These are phyloP conservation scores for Tiliqua scincoides DNA, from an alignment of 2,113 vertebrate species.

Conservation along the genomic window DNA sequence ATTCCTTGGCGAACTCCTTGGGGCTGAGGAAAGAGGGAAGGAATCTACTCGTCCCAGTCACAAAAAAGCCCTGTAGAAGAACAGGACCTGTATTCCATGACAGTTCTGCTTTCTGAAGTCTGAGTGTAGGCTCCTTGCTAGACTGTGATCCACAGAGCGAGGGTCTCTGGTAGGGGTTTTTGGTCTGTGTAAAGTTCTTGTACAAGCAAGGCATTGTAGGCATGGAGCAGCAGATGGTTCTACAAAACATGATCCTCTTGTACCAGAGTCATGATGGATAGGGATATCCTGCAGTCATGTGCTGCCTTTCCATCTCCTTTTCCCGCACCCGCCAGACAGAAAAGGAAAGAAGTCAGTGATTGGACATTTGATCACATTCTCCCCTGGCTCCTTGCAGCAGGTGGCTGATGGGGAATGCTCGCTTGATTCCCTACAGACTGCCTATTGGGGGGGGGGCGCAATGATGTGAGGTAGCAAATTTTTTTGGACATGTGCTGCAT, in stretches of 20 bases:
- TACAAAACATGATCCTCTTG: neutral
- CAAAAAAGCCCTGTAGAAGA: neutral
- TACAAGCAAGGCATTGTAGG: neutral
- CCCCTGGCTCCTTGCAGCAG: conserved; percentile 35
- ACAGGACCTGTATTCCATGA: too few species aligned
- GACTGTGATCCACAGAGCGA: too few species aligned
- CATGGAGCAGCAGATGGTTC: neutral
- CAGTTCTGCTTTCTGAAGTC: neutral
- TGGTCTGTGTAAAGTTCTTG: neutral
- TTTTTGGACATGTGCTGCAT: neutral
- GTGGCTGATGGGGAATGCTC: conserved; percentile 24
- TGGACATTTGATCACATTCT: conserved; percentile 44
- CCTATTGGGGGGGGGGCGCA: neutral
- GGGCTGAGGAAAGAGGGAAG: neutral
- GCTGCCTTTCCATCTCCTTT: neutral
- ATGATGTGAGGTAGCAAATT: neutral
- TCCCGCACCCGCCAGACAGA: conserved; percentile 30
- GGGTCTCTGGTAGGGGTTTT: neutral
- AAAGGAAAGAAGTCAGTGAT: neutral
- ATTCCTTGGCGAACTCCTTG: neutral
- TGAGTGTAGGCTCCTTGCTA: neutral
- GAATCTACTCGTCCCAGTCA: neutral
- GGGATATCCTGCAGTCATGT: neutral
- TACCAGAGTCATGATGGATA: neutral
- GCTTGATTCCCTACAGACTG: accelerated